Evolutionary conservation across 2,113 vertebrate species (phyloP).

Genomic region (Amblyopsis rosae): DNA sequence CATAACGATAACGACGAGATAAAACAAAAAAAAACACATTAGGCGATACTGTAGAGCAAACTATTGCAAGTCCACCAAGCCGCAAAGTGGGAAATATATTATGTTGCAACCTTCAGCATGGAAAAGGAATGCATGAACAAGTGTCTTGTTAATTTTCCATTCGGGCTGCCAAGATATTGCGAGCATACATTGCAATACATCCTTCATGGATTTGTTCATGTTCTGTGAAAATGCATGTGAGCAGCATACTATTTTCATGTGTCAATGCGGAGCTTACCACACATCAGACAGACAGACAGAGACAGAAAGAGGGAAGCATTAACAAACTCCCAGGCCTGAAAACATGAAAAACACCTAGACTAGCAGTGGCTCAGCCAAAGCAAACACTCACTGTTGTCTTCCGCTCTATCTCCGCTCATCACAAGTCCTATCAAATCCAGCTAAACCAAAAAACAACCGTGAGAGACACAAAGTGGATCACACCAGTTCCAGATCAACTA

Average conservation of each 20-base stretch:
- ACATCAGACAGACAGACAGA: background rate
- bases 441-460: conserved; percentile 33
- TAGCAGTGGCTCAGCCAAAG: conserved; percentile 12
- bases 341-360: conserved; percentile 10
- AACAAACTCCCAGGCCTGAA: conserved; percentile 20
- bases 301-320: conserved; percentile 13
- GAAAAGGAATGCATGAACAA: background rate
- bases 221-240: background rate
- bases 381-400: conserved; percentile 55
- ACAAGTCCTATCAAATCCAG: conserved; percentile 30
- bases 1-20: too few species aligned
- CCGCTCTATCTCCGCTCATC: conserved; percentile 39
- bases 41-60: background rate
- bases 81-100: background rate
- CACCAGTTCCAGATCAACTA: conserved; percentile 30
- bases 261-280: background rate
- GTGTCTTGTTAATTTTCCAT: background rate
- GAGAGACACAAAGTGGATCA: conserved; percentile 32
- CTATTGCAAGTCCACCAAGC: background rate
- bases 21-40: too few species aligned
- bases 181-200: background rate
- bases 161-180: background rate
- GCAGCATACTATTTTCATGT: background rate
- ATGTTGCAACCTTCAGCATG: background rate
- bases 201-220: background rate